Evolutionary conservation across 2,797 vertebrate genomes (phyloP), one percentile per base, ranked within the genome.

Genomic region (Hippocampus kuda): DNA sequence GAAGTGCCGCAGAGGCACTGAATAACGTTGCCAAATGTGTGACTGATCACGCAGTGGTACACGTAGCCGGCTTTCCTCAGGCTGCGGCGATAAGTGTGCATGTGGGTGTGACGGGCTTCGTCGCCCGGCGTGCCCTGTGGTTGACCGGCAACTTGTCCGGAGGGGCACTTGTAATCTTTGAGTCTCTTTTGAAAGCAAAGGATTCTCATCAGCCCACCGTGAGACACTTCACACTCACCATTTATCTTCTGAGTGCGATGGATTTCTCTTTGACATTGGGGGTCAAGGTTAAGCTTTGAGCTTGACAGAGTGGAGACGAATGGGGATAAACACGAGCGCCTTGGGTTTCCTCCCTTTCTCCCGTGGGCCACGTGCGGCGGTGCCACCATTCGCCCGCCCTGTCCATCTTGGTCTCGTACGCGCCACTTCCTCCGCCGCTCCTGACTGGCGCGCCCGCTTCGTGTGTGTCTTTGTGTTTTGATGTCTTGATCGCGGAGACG

Each of bases 391-490:
- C 16, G 1, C 6, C 42, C 20, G 15, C 42, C 63, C n/a, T 70
- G 82, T 82, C 78, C 69, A 42, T 83, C 80, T 77, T 69, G 69
- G 68, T 81, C 75, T 82, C 73, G 53, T 77, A 70, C 75, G 77
- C 75, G 79, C 70, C 75, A 69, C 24, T 82, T 79, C 67, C 67
- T 73, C 54, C 68, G 71, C 70, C 75, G 34, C 34, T 38, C 49
- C 79, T 71, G 59, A 38, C 27, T 38, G 59, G 59, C 30, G 8
- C 49, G 56, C 30, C 59, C 7, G 44, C 16, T 70, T 75, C 70
- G 67, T 61, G 72, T 72, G 53, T 72, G 63, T 41, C 12, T 16
- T 38, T 68, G 68, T 72, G 70, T 83, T 54, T 70, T 76, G 76
- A 79, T 76, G 82, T 84, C 81, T 83, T 75, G 75, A 75, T 86